Evolutionary conservation across 2,797 vertebrate genomes (phyloP), one percentile per base, ranked within the genome.

Genomic region (Coendou prehensilis): DNA sequence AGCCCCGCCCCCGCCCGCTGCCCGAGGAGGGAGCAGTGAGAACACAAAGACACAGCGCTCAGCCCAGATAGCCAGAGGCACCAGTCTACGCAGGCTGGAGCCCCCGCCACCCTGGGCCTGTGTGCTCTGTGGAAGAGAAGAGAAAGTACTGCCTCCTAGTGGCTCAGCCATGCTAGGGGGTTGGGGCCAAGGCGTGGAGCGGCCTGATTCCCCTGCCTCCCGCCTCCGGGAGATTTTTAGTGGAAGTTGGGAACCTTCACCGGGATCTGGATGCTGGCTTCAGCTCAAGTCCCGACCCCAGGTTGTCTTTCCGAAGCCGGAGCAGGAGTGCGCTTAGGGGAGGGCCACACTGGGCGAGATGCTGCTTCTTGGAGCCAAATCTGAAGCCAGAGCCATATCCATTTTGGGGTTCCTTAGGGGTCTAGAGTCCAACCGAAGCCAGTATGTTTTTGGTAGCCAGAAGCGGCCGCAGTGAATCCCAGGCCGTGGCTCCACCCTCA

Each of bases 251-350:
- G 84, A 86, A 47, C 26, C 71, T 91, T 80, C n/a, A 6, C 47
- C 20, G 83, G 67, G 91, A 94, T 94, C 82, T 91, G 92, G 89
- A 92, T 1, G 23, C 92, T 57, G 80, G 96, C 41, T 88, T 94
- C 7, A 76, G 85, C 93, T 87, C 96, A 97, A 97, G 97, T 97
- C 97, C 98, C 96, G 95, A 96, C 79, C 96, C 94, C 96, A 96
- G 96, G 84, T 93, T 88, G 95, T 59, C 23, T 97, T 84, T 94
- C 96, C 93, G 92, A 97, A 96, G 69, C 89, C 47, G 87, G 75
- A 20, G 8, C 80, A 93, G 52, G 82, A 4, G 78, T 41, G 83
- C 87, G 92, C 97, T 97, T 95, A 97, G 76, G 97, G 98, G 98
- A 97, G 95, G 63, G 98, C 97, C 97, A 97, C 92, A 22, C 73